phyloP scores from a whole-genome alignment of 2,113 vertebrate genomes.

The Chaetops frenatus region DNA sequence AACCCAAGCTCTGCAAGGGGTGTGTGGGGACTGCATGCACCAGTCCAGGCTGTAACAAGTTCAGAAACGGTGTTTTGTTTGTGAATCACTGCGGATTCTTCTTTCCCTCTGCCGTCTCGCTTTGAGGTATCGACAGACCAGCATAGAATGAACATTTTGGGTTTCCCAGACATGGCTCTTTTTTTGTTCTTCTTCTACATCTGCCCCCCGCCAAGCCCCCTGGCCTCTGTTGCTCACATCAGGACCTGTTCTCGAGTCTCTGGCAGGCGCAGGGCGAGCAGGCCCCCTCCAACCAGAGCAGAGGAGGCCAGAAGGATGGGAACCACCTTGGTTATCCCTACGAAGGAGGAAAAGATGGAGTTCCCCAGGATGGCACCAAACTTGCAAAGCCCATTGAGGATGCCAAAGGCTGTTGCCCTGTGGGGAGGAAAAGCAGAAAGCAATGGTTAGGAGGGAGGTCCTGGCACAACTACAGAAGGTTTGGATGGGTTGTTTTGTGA shows the following conservation, averaged over 20 bases:
- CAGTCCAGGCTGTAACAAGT: not conserved
- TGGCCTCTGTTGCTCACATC: conserved; percentile 71
- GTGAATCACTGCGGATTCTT: not conserved
- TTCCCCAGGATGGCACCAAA: conserved; percentile 90
- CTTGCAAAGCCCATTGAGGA: conserved; percentile 91
- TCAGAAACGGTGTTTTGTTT: conserved; percentile 12
- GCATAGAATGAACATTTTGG: not conserved
- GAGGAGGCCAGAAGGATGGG: conserved; percentile 93
- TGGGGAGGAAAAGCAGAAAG: conserved; percentile 13
- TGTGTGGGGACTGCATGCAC: conserved; percentile 17
- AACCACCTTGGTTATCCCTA: conserved; percentile 91
- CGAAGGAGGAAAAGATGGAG: conserved; percentile 93
- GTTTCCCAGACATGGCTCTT: not conserved
- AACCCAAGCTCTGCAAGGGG: conserved; percentile 8
- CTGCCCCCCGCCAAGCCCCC: not conserved
- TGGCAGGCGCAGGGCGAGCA: conserved; percentile 89
- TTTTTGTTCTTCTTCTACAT: not conserved
- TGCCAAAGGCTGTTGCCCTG: conserved; percentile 92
- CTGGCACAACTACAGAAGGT: not conserved
- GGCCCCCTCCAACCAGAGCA: conserved; percentile 86
- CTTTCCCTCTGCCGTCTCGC: not conserved
- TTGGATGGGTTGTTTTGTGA: not conserved
- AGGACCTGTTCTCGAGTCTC: conserved; percentile 94
- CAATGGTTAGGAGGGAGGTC: not conserved
- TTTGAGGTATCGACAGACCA: not conserved